Evolutionary conservation across 2,797 vertebrate genomes (phyloP).

Genomic region (Channallabes apus): DNA sequence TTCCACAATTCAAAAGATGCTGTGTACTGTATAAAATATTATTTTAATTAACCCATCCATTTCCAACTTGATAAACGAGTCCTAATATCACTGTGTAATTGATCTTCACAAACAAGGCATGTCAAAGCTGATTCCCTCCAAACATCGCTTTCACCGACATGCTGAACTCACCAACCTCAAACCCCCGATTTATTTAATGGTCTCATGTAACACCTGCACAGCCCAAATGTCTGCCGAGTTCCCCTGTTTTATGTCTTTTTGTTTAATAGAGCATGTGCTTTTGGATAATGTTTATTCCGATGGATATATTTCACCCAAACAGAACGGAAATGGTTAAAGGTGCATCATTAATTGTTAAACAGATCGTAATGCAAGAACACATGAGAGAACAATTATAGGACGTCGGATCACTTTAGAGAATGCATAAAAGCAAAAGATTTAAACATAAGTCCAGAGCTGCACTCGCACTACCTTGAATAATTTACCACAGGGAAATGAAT

Average conservation of each 20-base stretch:
- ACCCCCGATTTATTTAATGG: neutral
- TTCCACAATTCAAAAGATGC: neutral
- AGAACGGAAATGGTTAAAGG: slow-evolving; percentile 1
- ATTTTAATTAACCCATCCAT: neutral
- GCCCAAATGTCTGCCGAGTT: neutral
- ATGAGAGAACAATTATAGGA: slow-evolving; percentile 28
- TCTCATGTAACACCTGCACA: neutral
- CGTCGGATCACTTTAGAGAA: slow-evolving; percentile 17
- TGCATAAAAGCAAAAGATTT: slow-evolving; percentile 46
- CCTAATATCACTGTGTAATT: neutral
- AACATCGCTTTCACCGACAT: neutral
- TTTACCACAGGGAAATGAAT: slow-evolving; percentile 65
- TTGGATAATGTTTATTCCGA: neutral
- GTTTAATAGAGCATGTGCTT: neutral
- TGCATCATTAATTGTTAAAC: slow-evolving; percentile 51
- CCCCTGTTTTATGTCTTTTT: neutral
- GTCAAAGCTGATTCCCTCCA: neutral
- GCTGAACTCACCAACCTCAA: neutral
- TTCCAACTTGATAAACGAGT: neutral
- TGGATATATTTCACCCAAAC: neutral
- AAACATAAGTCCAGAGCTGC: slow-evolving; percentile 54
- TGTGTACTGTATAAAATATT: neutral
- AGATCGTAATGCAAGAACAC: slow-evolving; percentile 30
- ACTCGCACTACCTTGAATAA: slow-evolving; percentile 67
- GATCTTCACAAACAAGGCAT: neutral